Evolutionary conservation across 2,113 vertebrate species (phyloP), one percentile per base, ranked within the genome.

Genomic region (Sisor rabdophorus): DNA sequence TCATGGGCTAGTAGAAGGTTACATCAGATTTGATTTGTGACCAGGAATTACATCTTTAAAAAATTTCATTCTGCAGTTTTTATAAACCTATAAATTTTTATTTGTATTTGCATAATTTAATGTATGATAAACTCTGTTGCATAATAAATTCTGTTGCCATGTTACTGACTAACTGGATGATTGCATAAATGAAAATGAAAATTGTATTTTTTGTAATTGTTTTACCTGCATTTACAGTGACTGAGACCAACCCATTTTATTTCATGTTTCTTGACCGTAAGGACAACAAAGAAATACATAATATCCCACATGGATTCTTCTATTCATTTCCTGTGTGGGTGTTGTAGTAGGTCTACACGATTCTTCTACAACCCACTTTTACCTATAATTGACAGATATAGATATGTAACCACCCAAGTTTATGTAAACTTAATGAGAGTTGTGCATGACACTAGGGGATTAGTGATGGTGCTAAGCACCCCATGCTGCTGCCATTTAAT

Each of bases 401-500:
- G 79, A 74, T 80, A 48, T 75, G 53, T 76, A 83, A 81, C 84
- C 69, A 74, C 76, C 78, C 40, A 73, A 75, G 61, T 81, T 87
- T 75, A 79, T 82, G 79, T 83, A 76, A 80, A 79, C 81, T 80
- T 82, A 84, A 82, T 84, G 81, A 80, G 81, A 78, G 76, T 78
- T 44, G 32, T 72, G 75, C 69, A 56, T 55, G 76, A 82, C 78
- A 68, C 79, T 77, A 36, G 76, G 78, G 84, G 83, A 82, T 82
- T 81, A 83, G 74, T 73, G 60, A 54, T 53, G 71, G 70, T 59
- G 77, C 77, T 76, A 72, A 76, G 80, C 82, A 19, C 87, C 85
- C 78, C 84, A 80, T 82, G 82, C 84, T 82, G 87, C 82, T 86
- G 86, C 82, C 88, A 85, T 91, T 82, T 89, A 85, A 90, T 89